Base-by-base conservation (phyloP, 1,140 invertebrate species). In the Drosophila grimshawi region DNA sequence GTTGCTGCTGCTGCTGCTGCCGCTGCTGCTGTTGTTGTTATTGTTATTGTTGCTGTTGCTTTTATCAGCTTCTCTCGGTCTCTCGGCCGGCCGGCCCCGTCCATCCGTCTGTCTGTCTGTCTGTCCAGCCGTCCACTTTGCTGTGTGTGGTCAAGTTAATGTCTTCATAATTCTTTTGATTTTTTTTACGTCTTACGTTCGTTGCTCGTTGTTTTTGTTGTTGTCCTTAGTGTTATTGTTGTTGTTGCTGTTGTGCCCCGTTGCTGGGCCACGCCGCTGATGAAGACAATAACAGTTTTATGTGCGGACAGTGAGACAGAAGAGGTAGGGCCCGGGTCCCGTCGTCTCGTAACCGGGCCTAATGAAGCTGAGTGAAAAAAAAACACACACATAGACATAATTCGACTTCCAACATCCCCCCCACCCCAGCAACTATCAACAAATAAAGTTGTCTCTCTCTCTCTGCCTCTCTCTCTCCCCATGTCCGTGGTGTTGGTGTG, bases 211-310 rank as follows among this genome's bases (percentile, higher is more conserved):
- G 55, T 72, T 75, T 60, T 53, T 41, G 19, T 63, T 45, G 45
- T 35, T 29, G 4, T 51, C 7, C 10, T 39, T 71, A 69, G 68
- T 43, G 45, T 7, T 45, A 5, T 55, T 64, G 35, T 67, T 52
- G 51, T 62, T 62, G 57, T 57, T 56, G 65, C 56, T 41, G 59
- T 67, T 76, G 72, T 72, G 64, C 75, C 72, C 73, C 75, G 74
- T 72, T 72, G 66, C 67, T 68, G 74, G 57, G 74, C 57, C 63
- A 77, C 76, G 64, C 75, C 76, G 64, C 75, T 89, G 85, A 88
- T 88, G 83, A 88, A 88, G 83, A 88, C 83, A 88, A 88, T 88
- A 88, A 88, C 83, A 88, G 83, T 88, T 88, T 88, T 88, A 89
- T 88, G 83, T 88, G 77, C 85, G 85, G 72, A 71, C 63, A 30